Evolutionary conservation across 2,888 invertebrate genomes (phyloP).

Genomic region (Hetaerina titia): DNA sequence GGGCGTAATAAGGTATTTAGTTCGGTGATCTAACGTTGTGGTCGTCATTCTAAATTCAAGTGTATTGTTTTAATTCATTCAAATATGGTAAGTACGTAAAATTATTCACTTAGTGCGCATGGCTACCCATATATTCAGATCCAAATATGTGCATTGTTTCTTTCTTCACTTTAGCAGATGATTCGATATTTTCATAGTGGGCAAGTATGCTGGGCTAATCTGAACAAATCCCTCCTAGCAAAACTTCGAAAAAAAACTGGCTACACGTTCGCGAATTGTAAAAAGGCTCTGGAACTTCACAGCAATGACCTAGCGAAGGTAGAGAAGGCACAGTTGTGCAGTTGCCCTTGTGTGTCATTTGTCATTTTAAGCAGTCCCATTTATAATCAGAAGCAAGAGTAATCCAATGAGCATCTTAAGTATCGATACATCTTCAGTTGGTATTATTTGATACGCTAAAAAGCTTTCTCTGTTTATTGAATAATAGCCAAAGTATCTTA

Average conservation of each 20-base stretch:
- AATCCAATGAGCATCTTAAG: too few species aligned
- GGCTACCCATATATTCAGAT: background rate
- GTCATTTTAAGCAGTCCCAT: background rate
- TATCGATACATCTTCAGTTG: too few species aligned
- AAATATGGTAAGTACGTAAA: constrained; percentile 20
- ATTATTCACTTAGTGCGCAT: background rate
- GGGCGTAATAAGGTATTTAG: constrained; percentile 25
- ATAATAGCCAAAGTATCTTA: too few species aligned
- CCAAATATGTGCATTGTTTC: background rate
- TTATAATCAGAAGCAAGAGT: too few species aligned
- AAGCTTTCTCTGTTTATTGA: too few species aligned
- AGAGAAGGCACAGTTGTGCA: constrained; percentile 71
- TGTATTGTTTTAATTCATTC: background rate
- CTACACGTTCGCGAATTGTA: constrained; percentile 96
- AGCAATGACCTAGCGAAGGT: constrained; percentile 93
- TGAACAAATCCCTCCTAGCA: constrained; percentile 87
- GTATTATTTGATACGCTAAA: too few species aligned
- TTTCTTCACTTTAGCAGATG: constrained; percentile 59
- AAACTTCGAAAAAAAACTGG: constrained; percentile 96
- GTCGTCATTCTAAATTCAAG: background rate
- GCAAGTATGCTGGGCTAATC: constrained; percentile 78
- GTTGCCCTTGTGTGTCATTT: background rate
- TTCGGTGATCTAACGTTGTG: background rate
- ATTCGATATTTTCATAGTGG: constrained; percentile 82
- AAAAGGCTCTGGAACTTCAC: constrained; percentile 94